A percentile compares a stretch with the other conserved stretches of the same genome.
phyloP scores from a whole-genome alignment of 2,797 vertebrate species.

The Melanitta fusca region DNA sequence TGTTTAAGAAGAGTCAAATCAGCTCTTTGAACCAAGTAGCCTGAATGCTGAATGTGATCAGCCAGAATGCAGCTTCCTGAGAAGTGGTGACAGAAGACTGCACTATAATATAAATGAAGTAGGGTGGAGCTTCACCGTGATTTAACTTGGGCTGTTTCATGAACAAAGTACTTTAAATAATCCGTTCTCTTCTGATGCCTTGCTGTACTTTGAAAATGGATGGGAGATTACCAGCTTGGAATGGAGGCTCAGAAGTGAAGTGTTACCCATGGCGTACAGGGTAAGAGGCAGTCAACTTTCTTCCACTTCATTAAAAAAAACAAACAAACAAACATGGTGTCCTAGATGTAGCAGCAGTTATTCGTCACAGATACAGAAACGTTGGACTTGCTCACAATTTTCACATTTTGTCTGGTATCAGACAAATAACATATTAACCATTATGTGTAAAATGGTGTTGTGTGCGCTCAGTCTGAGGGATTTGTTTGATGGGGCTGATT shows the following conservation, averaged over 20 bases:
- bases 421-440: background rate
- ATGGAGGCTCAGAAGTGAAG: background rate
- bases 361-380: background rate
- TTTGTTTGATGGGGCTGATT: background rate
- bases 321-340: background rate
- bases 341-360: background rate
- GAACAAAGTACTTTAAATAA: background rate
- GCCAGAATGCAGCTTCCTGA: background rate
- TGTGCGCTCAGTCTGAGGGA: background rate
- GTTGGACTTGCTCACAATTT: background rate
- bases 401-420: background rate
- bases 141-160: background rate
- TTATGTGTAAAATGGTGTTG: background rate
- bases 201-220: background rate
- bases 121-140: background rate
- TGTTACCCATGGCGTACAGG: background rate
- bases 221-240: background rate
- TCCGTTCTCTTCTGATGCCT: background rate
- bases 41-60: background rate
- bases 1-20: background rate
- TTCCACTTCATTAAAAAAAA: background rate
- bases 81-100: background rate
- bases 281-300: fast-evolving
- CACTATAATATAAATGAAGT: background rate
- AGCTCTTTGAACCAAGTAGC: background rate